Conservation (phyloP, 2,797 vertebrate genomes). For the Acomys russatus region DNA sequence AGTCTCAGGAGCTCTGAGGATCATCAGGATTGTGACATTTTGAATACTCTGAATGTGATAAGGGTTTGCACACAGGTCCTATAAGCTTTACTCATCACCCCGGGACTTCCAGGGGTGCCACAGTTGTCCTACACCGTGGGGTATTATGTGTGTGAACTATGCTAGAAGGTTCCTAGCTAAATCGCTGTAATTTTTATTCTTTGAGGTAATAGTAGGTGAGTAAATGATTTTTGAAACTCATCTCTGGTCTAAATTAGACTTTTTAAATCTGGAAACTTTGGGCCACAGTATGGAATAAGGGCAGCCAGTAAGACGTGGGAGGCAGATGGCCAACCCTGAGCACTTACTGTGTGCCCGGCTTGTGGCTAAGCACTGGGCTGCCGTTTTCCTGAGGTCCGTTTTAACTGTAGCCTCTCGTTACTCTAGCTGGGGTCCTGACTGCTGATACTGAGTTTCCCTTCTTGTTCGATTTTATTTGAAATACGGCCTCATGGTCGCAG, state of each 20-base stretch:
- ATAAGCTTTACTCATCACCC: fast-evolving
- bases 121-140: fast-evolving
- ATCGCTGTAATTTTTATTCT: neutral
- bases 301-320: neutral
- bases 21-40: neutral
- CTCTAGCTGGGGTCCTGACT: fast-evolving
- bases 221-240: neutral
- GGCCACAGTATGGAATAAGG: neutral
- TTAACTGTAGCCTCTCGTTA: neutral
- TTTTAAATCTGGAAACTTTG: neutral
- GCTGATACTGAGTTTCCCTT: fast-evolving
- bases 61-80: neutral
- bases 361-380: neutral
- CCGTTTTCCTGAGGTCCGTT: too few relatives aligned
- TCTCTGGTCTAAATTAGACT: neutral
- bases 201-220: neutral
- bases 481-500: neutral
- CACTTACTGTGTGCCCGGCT: fast-evolving
- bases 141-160: fast-evolving
- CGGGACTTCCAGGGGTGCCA: neutral
- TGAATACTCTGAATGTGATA: neutral
- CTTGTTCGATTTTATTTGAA: neutral
- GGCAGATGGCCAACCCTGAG: fast-evolving
- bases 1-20: neutral
- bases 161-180: neutral